Percentiles rank a stretch among this genome's conserved stretches.
These are phyloP conservation scores for Ypsolopha scabrella DNA, from an alignment of 2,888 invertebrate species.

Conservation along the genomic window DNA sequence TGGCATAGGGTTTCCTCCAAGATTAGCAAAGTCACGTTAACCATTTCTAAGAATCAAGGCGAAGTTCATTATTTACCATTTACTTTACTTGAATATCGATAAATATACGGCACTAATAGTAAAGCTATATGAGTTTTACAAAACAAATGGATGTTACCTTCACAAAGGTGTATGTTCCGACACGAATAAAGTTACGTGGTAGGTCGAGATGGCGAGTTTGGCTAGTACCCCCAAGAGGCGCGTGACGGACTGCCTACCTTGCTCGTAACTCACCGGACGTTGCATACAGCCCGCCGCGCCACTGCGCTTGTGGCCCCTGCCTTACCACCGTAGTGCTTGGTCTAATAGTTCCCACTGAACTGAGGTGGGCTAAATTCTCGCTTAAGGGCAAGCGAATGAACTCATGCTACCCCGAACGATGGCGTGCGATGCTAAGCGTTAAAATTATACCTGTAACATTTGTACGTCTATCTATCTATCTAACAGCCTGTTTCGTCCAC, in stretches of 20 bases:
- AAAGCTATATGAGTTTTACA: background rate
- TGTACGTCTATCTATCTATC: no score
- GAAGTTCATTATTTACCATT: no score
- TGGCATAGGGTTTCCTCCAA: no score
- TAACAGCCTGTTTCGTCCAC: no score
- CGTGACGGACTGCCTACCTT: slow-evolving; percentile 1
- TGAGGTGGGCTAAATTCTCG: no score
- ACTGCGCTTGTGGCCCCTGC: background rate
- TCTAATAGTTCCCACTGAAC: no score
- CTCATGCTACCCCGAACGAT: no score
- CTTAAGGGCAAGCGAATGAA: no score
- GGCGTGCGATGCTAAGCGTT: no score
- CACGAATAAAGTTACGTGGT: background rate
- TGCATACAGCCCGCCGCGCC: background rate
- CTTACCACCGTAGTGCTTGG: background rate
- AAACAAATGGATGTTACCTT: background rate
- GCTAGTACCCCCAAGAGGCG: slow-evolving; percentile 1
- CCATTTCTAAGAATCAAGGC: no score
- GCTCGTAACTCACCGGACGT: slow-evolving; percentile 1
- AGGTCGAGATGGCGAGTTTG: background rate
- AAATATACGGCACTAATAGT: background rate
- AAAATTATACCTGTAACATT: no score
- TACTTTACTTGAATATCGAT: background rate
- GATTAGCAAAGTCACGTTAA: no score
- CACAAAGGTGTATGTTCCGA: background rate